Percentiles rank a stretch among this genome's conserved stretches.
Conservation (phyloP, 2,113 vertebrate species). For the Micromys minutus region DNA sequence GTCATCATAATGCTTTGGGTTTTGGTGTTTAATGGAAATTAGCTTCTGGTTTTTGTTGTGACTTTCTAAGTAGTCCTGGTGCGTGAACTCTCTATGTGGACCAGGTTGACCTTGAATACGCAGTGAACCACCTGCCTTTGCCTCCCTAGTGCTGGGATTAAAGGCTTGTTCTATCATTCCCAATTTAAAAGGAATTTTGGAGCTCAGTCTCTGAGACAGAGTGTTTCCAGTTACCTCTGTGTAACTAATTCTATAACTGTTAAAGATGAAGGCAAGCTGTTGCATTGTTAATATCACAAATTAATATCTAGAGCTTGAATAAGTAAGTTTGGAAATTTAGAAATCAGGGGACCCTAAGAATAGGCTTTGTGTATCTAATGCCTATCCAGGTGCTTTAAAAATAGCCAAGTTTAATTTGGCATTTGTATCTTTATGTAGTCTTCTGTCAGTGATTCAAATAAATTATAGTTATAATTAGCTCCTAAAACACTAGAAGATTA, state of each 20-base stretch:
- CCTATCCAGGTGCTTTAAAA: neutral
- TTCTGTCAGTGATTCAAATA: neutral
- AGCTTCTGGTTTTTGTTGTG: neutral
- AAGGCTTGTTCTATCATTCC: neutral
- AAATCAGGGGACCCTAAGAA: neutral
- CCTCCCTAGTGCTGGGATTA: neutral
- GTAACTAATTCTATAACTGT: neutral
- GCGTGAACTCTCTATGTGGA: neutral
- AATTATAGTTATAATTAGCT: constrained; percentile 45
- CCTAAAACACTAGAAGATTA: neutral
- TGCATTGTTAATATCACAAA: neutral
- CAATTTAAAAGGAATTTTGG: neutral
- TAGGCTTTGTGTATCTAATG: neutral
- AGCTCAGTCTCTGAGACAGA: neutral
- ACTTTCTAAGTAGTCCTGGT: neutral
- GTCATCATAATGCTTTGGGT: neutral
- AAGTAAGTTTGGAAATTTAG: constrained; percentile 41
- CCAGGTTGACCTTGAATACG: neutral
- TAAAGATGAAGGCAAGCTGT: neutral
- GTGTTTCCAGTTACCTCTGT: neutral
- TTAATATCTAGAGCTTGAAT: constrained; percentile 24
- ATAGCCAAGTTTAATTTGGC: neutral
- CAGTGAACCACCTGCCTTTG: neutral
- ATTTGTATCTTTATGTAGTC: constrained; percentile 45
- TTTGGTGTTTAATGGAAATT: neutral